phyloP scores from a whole-genome alignment of 2,113 vertebrate genomes.

The Ctenodactylus gundi region DNA sequence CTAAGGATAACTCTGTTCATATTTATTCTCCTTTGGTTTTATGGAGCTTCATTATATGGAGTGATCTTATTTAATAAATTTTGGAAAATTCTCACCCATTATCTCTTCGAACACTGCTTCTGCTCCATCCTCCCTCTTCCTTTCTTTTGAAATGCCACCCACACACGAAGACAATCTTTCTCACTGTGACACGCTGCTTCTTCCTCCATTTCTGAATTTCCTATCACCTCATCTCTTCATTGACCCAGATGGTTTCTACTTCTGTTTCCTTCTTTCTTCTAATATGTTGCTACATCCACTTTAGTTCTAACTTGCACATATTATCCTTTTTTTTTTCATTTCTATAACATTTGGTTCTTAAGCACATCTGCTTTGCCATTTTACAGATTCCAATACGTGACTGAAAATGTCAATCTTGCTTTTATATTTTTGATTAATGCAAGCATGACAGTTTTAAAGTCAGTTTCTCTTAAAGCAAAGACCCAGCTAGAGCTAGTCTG shows the following conservation, averaged over 20 bases:
- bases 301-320: slow-evolving; percentile 31
- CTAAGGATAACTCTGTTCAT: neutral
- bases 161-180: neutral
- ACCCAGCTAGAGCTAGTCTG: neutral
- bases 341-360: neutral
- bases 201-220: neutral
- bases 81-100: neutral
- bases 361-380: neutral
- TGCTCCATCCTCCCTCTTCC: neutral
- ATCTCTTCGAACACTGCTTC: neutral
- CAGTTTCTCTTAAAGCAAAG: neutral
- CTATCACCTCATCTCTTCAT: neutral
- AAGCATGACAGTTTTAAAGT: slow-evolving; percentile 25
- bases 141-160: neutral
- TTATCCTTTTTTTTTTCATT: neutral
- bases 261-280: neutral
- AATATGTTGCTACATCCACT: neutral
- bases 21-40: neutral
- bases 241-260: neutral
- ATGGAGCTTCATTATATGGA: neutral
- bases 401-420: neutral
- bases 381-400: neutral
- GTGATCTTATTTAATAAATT: neutral
- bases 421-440: neutral
- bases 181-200: neutral